These are phyloP conservation scores for Meandrina meandrites DNA, from an alignment of 92 coral and sea anemone species.

Conservation along the genomic window DNA sequence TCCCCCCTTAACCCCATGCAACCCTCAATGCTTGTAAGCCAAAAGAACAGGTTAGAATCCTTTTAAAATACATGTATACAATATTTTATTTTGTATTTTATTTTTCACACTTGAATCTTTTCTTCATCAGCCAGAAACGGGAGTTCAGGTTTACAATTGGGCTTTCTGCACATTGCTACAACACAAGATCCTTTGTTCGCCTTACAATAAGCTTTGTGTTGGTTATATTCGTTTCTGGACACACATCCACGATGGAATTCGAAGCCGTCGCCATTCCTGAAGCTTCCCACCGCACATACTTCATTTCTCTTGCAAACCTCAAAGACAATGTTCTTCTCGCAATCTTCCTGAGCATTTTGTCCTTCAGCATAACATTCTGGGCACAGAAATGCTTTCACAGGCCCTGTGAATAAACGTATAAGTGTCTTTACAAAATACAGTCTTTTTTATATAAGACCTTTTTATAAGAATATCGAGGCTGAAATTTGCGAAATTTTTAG, in stretches of 20 bases:
- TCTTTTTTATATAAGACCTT: neutral
- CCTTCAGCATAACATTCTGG: neutral
- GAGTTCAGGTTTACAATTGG: neutral
- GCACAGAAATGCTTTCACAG: neutral
- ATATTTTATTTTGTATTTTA: no score
- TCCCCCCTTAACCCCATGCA: no score
- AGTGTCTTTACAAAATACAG: neutral
- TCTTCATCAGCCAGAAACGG: neutral
- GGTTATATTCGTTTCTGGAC: neutral
- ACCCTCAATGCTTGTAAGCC: no score
- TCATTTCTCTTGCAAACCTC: neutral
- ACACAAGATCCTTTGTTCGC: neutral
- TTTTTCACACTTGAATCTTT: neutral
- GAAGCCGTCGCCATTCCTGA: neutral
- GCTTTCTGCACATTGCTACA: neutral
- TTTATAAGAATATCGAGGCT: no score
- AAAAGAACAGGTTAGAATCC: no score
- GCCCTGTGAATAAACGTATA: neutral
- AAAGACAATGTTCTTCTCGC: neutral
- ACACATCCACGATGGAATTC: neutral
- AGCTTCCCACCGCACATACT: neutral
- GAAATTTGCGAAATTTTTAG: no score
- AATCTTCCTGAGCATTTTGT: neutral
- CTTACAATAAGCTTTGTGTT: neutral
- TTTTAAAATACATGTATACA: no score